Evolutionary conservation across 1,140 invertebrate species (phyloP).

Genomic region (Lanistes nyassanus): DNA sequence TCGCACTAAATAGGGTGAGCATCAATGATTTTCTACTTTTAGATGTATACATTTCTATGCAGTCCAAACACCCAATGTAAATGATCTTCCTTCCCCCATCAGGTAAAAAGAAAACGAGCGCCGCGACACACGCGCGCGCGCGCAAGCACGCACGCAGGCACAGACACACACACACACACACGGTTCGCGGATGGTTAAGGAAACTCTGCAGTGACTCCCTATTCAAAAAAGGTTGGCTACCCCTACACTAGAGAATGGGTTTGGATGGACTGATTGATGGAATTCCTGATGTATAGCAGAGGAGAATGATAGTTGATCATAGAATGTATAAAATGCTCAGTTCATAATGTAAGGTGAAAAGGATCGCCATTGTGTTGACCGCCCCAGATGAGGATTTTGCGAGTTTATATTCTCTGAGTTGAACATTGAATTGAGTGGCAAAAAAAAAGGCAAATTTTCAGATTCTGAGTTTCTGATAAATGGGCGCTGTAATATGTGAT

Average conservation of each 20-base stretch:
- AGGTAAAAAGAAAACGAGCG: too few species aligned
- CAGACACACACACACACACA: slow-evolving; percentile 5
- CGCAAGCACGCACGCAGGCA: slow-evolving; percentile 6
- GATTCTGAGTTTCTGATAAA: too few species aligned
- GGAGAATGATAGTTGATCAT: background rate
- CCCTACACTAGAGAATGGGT: too few species aligned
- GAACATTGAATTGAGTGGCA: too few species aligned
- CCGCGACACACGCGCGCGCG: background rate
- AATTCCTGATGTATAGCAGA: background rate
- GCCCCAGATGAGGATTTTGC: background rate
- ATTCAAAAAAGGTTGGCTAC: too few species aligned
- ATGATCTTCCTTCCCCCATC: too few species aligned
- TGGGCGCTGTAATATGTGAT: too few species aligned
- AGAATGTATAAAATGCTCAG: too few species aligned
- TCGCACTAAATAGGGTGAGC: background rate
- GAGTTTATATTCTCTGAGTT: too few species aligned
- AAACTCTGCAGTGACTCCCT: background rate
- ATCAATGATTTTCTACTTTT: background rate
- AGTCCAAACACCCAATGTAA: background rate
- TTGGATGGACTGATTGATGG: background rate
- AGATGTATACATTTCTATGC: background rate
- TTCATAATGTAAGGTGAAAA: background rate
- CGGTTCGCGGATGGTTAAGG: background rate
- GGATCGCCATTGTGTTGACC: slow-evolving; percentile 10
- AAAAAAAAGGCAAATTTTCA: too few species aligned